Evolutionary conservation across 2,888 invertebrate species (phyloP).

Genomic region (Hipparchia semele): DNA sequence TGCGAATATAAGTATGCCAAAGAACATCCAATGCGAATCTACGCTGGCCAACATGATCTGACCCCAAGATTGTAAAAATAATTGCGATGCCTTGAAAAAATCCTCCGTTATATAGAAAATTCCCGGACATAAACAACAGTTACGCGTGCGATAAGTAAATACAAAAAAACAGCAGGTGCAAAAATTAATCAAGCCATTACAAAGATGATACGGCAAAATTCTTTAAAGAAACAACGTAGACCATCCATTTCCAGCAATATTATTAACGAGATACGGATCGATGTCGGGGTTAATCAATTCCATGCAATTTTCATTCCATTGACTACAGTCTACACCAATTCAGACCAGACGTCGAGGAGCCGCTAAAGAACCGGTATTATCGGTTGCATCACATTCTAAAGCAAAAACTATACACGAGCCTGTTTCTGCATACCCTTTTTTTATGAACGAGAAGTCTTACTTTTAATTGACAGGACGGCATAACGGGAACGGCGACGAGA

Average conservation of each 20-base stretch:
- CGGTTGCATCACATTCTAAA: slow-evolving; percentile 63
- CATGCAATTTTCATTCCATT: slow-evolving; percentile 65
- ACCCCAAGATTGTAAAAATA: neutral
- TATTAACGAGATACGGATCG: slow-evolving; percentile 48
- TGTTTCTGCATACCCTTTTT: slow-evolving; percentile 41
- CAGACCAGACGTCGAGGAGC: slow-evolving; percentile 75
- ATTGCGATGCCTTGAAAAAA: neutral
- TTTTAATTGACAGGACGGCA: slow-evolving; percentile 34
- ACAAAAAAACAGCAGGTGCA: slow-evolving; percentile 6
- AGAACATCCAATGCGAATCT: no score
- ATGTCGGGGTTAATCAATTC: slow-evolving; percentile 62
- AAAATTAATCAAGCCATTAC: slow-evolving; percentile 10
- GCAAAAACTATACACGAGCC: slow-evolving; percentile 51
- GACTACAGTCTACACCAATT: slow-evolving; percentile 61
- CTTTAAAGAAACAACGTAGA: neutral
- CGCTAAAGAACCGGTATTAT: slow-evolving; percentile 69
- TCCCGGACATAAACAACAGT: slow-evolving; percentile 11
- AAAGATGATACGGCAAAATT: slow-evolving; percentile 5
- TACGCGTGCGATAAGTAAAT: neutral
- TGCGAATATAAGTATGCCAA: no score
- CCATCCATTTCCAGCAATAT: slow-evolving; percentile 21
- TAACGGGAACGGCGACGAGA: slow-evolving; percentile 29
- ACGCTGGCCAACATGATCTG: no score
- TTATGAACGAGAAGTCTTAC: slow-evolving; percentile 30
- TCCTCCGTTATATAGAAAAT: neutral